Base-by-base conservation (phyloP, 2,797 vertebrate species). In the Antennarius maculatus region DNA sequence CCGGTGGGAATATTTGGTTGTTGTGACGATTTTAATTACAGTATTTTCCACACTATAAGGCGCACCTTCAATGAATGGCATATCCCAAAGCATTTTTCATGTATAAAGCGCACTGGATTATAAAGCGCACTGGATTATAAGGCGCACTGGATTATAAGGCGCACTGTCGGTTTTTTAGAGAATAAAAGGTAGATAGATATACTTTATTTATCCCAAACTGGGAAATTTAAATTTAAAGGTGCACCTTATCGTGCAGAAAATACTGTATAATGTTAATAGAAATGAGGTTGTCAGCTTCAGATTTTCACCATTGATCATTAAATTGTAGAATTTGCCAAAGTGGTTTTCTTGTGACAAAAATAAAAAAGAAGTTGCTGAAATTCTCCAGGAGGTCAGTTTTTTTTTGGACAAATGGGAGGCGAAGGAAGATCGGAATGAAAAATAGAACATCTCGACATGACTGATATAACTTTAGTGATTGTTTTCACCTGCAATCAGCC, bases 261-360 rank as follows among this genome's bases (percentile, higher is more conserved):
- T 23, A 23, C 23, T 23, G 23, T 23, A 23, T 66, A 62, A 61
- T 59, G 10, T 56, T 73, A 42, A 45, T 52, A 31, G 57, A 62
- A 67, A 61, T 53, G 13, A 75, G 15, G 46, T 76, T 34, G 54
- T 69, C 56, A 43, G 53, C 72, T 77, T 69, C 23, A 56, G 16
- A 77, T 63, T 72, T 63, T 79, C 58, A 79, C 45, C 17, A 31
- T 8, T 64, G 49, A 80, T 52, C 5, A 84, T 80, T 86, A 71
- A 81, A 69, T 48, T 64, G 37, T 72, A 76, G 61, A 74, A 52
- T 77, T 76, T 78, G 67, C 16, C 29, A 18, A 46, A 54, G 41
- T 69, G 18, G 18, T 69, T 4, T 42, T 76, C 29, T 55, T 18
- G 18, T 68, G 37, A 6, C 12, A 14, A 49, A 23, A 47, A 46